A percentile compares a stretch with the other conserved stretches of the same genome.
These are phyloP conservation scores for Drosophila paranaensis DNA, from an alignment of 2,888 invertebrate genomes.

Conservation along the genomic window DNA sequence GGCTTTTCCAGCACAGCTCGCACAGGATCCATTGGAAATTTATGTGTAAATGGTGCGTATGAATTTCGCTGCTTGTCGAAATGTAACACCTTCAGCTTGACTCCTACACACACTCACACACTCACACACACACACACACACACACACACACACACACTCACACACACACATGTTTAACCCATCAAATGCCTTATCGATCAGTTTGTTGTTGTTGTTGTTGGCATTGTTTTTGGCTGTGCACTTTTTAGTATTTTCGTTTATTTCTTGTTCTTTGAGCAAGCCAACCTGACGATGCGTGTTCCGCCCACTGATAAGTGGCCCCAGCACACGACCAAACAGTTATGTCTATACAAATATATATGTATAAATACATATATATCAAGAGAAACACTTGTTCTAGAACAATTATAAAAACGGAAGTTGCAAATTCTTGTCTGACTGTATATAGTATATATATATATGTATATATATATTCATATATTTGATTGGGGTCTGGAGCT, in stretches of 20 bases:
- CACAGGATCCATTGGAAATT: slow-evolving; percentile 48
- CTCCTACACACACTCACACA: background rate
- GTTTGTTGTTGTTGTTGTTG: slow-evolving; percentile 4
- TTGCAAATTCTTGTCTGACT: background rate
- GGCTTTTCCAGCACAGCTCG: slow-evolving; percentile 25
- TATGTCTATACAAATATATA: too few relatives aligned
- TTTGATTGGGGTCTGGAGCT: background rate
- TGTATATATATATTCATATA: too few relatives aligned
- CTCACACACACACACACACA: background rate
- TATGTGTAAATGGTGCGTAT: slow-evolving; percentile 73
- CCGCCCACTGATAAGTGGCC: slow-evolving; percentile 8
- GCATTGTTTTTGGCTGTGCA: slow-evolving; percentile 11
- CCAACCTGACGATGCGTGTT: background rate
- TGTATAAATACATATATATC: too few relatives aligned
- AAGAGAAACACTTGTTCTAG: slow-evolving; percentile 4
- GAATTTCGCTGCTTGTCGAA: slow-evolving; percentile 14
- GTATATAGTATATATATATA: background rate
- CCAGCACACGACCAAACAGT: background rate
- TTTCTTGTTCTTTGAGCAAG: background rate
- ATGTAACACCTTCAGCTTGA: background rate
- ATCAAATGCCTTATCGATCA: background rate
- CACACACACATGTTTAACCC: background rate
- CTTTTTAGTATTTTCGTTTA: background rate
- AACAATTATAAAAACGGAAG: background rate
- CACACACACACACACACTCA: background rate